Percentiles rank a stretch among this genome's conserved stretches.
Conservation (phyloP, 1,140 invertebrate genomes). For the Dinoponera quadriceps region DNA sequence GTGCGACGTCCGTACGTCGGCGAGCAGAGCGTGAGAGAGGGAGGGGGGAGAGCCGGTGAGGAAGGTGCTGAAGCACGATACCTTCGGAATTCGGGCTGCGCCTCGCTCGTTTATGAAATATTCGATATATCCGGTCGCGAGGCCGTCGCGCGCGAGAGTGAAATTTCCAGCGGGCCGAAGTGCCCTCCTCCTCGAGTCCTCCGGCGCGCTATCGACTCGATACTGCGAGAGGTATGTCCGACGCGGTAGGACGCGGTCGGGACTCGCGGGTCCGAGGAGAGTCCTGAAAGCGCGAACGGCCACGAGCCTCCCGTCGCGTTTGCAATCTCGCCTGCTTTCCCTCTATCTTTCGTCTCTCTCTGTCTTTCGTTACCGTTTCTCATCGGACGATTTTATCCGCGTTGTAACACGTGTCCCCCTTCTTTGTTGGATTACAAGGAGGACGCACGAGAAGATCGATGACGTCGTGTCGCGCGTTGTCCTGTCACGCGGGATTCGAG, state of each 20-base stretch:
- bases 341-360: too few relatives aligned
- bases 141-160: slow-evolving; percentile 58
- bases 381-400: too few relatives aligned
- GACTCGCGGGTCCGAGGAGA: too few relatives aligned
- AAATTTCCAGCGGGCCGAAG: slow-evolving; percentile 72
- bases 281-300: too few relatives aligned
- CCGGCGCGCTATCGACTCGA: slow-evolving; percentile 44
- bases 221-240: slow-evolving; percentile 15
- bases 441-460: too few relatives aligned
- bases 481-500: not conserved
- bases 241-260: slow-evolving; percentile 12
- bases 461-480: too few relatives aligned
- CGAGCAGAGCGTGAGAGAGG: not conserved
- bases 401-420: too few relatives aligned
- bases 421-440: too few relatives aligned
- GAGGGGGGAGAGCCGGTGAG: not conserved
- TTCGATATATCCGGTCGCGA: slow-evolving; percentile 72
- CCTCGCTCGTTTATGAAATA: slow-evolving; percentile 76
- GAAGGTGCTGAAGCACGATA: slow-evolving; percentile 25
- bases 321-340: too few relatives aligned
- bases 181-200: slow-evolving; percentile 67
- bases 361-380: too few relatives aligned
- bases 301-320: too few relatives aligned
- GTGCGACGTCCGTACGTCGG: slow-evolving; percentile 26
- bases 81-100: slow-evolving; percentile 74